These are phyloP conservation scores for Melangyna quadrimaculata DNA, from an alignment of 2,888 invertebrate species.

Conservation along the genomic window DNA sequence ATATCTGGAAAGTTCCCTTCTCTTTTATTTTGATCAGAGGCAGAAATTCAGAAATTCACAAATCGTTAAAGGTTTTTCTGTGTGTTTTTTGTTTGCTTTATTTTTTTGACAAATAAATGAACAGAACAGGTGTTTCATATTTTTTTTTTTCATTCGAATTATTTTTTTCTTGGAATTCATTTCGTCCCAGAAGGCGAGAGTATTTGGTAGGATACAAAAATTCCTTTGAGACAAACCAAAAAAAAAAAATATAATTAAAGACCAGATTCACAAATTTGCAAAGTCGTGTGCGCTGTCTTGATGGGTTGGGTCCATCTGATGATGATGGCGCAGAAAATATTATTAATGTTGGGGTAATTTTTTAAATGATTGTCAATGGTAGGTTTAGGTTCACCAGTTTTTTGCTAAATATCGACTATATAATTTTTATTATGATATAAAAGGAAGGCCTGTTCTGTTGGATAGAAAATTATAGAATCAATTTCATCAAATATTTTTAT, in stretches of 20 bases:
- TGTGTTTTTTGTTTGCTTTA: not conserved
- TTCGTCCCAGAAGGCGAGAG: not conserved
- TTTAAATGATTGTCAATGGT: not conserved
- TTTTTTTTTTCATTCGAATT: not conserved
- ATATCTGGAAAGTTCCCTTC: slow-evolving; percentile 33
- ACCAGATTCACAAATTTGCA: slow-evolving; percentile 45
- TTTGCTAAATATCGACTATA: too few species aligned
- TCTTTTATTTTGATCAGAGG: slow-evolving; percentile 15
- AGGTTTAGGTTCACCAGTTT: too few species aligned
- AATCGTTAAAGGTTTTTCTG: slow-evolving; percentile 23
- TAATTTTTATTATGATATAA: too few species aligned
- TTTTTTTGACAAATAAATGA: not conserved
- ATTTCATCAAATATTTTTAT: too few species aligned
- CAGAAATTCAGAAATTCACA: slow-evolving; percentile 11
- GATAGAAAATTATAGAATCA: too few species aligned
- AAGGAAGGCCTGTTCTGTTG: too few species aligned
- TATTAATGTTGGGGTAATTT: not conserved
- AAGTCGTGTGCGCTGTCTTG: slow-evolving; percentile 23
- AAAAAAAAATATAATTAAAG: slow-evolving; percentile 29
- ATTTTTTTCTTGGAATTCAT: slow-evolving; percentile 30
- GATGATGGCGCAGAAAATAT: not conserved
- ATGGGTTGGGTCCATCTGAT: not conserved
- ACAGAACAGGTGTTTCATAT: slow-evolving; percentile 27
- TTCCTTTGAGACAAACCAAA: not conserved
- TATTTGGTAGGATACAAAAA: not conserved